Evolutionary conservation across 2,113 vertebrate genomes (phyloP), one percentile per base, ranked within the genome.

Genomic region (Ammodytes marinus): DNA sequence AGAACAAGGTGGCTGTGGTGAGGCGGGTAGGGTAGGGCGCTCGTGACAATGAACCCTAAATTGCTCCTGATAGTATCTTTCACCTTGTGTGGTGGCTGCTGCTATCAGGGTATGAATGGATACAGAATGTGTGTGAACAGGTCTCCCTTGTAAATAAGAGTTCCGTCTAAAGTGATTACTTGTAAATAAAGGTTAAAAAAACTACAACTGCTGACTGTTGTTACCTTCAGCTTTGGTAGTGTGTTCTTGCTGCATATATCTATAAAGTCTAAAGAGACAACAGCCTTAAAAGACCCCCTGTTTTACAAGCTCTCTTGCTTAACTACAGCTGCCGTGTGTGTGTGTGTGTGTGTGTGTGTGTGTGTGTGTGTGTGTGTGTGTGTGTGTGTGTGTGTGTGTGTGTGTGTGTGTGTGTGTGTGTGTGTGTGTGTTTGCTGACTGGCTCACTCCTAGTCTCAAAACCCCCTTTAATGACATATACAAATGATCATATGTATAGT

Each of bases 191-290:
- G 27, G 27, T 27, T 27, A 27, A 27, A 27, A 27, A 27, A 27
- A 27, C 27, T 27, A 27, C 27, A 27, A 27, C 54, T 96, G 96
- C 96, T 93, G 95, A 96, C 91, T 96, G 96, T 95, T 97, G 95
- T 93, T 96, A 96, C 72, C 95, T 1, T 96, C 92, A 96, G 96
- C 65, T 95, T 96, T 67, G 85, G 11, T 17, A 39, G n/a, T 40
- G 19, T 39, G 49, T 46, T 13, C 13, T 39, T 15, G 9, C 54
- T 49, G 11, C 4, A 35, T 58, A 17, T 53, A 1, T 46, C 47
- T 35, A 15, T 76, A 17, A 27, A 42, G 5, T n/a, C n/a, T 27
- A 27, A 46, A 35, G n/a, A 71, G 68, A 64, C 52, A n/a, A 57
- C 57, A 27, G 47, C 8, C 19, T 70, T 55, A 52, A 57, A 76